A percentile compares a stretch with the other conserved stretches of the same genome.
Conservation (phyloP, 2,888 invertebrate genomes). For the Ametastegia equiseti region DNA sequence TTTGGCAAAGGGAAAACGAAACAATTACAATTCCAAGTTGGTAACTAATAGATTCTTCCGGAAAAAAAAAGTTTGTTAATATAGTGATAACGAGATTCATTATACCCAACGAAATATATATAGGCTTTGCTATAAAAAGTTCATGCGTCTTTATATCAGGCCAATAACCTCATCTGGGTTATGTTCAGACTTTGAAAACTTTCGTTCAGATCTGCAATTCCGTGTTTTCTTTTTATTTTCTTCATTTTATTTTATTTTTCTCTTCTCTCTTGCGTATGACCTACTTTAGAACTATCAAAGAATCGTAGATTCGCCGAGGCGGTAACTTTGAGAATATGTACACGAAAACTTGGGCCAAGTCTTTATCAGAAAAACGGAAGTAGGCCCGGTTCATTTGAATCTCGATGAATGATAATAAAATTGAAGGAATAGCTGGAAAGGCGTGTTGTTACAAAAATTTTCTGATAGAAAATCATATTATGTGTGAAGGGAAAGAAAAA, state of each 20-base stretch:
- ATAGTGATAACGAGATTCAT: not conserved
- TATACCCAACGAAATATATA: not conserved
- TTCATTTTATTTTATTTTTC: not conserved
- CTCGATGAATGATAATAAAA: too few relatives aligned
- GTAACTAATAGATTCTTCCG: too few relatives aligned
- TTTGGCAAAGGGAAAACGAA: too few relatives aligned
- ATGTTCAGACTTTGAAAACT: slow-evolving; percentile 3
- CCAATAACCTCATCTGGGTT: not conserved
- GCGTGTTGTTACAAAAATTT: too few relatives aligned
- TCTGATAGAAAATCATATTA: too few relatives aligned
- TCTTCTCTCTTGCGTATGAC: too few relatives aligned
- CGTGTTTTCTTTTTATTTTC: not conserved
- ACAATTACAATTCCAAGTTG: too few relatives aligned
- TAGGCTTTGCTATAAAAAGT: not conserved
- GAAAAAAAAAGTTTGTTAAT: too few relatives aligned
- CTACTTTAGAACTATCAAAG: slow-evolving; percentile 35
- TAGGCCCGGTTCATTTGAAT: too few relatives aligned
- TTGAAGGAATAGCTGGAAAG: not conserved
- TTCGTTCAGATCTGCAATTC: not conserved
- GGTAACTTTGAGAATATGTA: not conserved
- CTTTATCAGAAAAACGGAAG: not conserved
- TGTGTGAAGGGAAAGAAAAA: too few relatives aligned
- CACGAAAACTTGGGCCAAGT: not conserved
- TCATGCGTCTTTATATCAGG: not conserved
- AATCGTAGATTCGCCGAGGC: slow-evolving; percentile 10